Conservation (phyloP, 2,888 invertebrate species). For the Standfussiana lucernea region DNA sequence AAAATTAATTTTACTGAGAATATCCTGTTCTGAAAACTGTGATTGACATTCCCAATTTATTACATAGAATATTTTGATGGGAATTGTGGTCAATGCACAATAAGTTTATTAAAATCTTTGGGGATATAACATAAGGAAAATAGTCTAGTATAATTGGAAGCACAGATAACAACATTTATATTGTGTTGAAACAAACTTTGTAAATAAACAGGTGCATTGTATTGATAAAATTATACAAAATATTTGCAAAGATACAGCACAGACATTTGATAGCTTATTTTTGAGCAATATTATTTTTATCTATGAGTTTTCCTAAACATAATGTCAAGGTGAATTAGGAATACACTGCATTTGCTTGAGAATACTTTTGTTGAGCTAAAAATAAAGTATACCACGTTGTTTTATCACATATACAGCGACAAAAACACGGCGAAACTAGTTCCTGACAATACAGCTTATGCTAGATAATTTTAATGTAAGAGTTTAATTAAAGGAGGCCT, state of each 20-base stretch:
- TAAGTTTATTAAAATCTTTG: background rate
- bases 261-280: background rate
- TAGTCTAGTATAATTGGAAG: background rate
- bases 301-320: background rate
- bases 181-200: background rate
- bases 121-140: conserved; percentile 12
- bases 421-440: conserved; percentile 54
- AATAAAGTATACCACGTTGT: conserved; percentile 18
- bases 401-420: conserved; percentile 17
- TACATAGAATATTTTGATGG: background rate
- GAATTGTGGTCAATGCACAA: background rate
- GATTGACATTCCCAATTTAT: background rate
- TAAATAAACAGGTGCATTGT: conserved; percentile 34
- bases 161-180: background rate
- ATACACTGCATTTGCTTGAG: background rate
- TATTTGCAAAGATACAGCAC: background rate
- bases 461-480: background rate
- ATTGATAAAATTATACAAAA: conserved; percentile 15
- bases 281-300: conserved; percentile 1
- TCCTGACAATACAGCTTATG: conserved; percentile 29
- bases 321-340: conserved; percentile 38
- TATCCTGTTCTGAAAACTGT: background rate
- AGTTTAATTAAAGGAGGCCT: conserved; percentile 46
- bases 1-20: background rate
- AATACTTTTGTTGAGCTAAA: conserved; percentile 6